Evolutionary conservation across 2,797 vertebrate genomes (phyloP).

Genomic region (Macrochelys suwanniensis): DNA sequence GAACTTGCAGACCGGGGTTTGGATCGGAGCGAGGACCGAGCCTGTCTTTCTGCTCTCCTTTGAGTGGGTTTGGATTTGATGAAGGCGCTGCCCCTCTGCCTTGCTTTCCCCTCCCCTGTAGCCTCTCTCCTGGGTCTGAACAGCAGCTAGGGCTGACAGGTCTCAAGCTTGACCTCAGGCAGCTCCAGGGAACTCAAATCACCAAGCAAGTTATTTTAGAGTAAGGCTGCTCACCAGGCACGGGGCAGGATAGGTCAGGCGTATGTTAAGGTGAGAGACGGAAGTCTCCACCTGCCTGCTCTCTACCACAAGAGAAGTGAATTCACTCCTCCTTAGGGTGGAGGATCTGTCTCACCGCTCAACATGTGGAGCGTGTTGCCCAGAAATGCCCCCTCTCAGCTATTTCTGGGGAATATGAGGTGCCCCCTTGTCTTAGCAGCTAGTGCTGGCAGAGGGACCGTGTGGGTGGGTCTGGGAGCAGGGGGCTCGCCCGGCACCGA

Average conservation of each 20-base stretch:
- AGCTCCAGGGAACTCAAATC: not conserved
- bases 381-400: no score
- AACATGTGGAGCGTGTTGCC: no score
- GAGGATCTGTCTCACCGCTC: not conserved
- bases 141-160: not conserved
- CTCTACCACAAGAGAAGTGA: not conserved
- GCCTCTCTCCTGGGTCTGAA: not conserved
- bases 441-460: no score
- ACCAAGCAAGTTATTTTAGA: not conserved
- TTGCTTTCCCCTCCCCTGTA: not conserved
- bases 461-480: no score
- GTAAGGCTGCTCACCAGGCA: not conserved
- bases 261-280: not conserved
- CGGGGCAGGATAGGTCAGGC: not conserved
- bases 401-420: no score
- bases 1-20: not conserved
- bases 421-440: no score
- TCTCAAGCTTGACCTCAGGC: not conserved
- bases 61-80: not conserved
- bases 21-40: not conserved
- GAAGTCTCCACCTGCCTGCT: not conserved
- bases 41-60: not conserved
- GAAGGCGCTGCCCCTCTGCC: not conserved
- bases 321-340: not conserved
- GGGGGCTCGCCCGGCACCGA: no score